phyloP scores from a whole-genome alignment of 2,888 invertebrate genomes.

The Automeris io region DNA sequence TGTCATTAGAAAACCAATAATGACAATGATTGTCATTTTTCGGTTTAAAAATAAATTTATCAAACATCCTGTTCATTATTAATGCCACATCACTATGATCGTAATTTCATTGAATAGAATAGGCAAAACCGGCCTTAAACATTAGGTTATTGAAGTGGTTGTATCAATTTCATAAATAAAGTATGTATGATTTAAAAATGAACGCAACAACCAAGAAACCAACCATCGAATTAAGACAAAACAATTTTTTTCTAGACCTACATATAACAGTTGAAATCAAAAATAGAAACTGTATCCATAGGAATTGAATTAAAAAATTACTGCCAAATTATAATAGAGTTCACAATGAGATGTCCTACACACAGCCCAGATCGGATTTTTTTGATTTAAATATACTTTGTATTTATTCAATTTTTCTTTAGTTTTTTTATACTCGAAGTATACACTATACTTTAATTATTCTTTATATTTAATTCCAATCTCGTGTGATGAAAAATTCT shows the following conservation, averaged over 20 bases:
- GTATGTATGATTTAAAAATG: constrained; percentile 11
- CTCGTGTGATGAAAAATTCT: too few species aligned
- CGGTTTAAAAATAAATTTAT: constrained; percentile 43
- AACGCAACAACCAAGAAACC: not conserved
- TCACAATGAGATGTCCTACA: not conserved
- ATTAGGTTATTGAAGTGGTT: constrained; percentile 45
- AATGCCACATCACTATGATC: constrained; percentile 34
- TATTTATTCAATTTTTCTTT: too few species aligned
- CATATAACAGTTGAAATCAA: too few species aligned
- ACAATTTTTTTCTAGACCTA: too few species aligned
- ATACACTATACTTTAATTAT: too few species aligned
- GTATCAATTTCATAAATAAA: constrained; percentile 13
- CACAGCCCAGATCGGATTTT: not conserved
- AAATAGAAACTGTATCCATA: constrained; percentile 33
- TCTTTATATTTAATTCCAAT: too few species aligned
- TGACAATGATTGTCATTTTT: too few species aligned
- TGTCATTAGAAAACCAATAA: too few species aligned
- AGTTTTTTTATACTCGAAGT: too few species aligned
- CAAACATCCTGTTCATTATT: constrained; percentile 66
- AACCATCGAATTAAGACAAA: not conserved
- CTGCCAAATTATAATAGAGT: constrained; percentile 57
- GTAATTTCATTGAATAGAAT: constrained; percentile 60
- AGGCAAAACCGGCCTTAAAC: constrained; percentile 71
- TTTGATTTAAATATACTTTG: too few species aligned
- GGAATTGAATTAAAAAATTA: constrained; percentile 71